Conservation (phyloP, 2,113 vertebrate genomes). For the Prinia subflava region DNA sequence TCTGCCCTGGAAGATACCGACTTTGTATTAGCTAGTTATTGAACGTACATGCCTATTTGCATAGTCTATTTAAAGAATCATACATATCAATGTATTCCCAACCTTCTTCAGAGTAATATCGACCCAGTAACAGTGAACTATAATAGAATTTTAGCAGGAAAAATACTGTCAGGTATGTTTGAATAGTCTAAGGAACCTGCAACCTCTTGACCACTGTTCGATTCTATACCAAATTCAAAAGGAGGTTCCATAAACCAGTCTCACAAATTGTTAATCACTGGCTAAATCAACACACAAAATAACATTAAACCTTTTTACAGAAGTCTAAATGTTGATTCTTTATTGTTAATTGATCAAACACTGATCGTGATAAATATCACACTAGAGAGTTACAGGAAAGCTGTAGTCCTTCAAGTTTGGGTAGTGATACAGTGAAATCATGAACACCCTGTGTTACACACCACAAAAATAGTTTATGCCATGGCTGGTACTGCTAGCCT, state of each 20-base stretch:
- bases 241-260: not conserved
- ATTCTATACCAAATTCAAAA: not conserved
- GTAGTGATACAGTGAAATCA: not conserved
- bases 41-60: not conserved
- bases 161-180: not conserved
- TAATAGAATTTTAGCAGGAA: not conserved
- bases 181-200: not conserved
- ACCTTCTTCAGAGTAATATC: not conserved
- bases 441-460: not conserved
- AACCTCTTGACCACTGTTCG: not conserved
- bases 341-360: not conserved
- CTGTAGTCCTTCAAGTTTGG: not conserved
- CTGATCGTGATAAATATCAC: not conserved
- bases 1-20: not conserved
- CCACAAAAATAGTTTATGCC: not conserved
- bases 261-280: not conserved
- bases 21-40: not conserved
- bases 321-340: not conserved
- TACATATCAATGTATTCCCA: not conserved
- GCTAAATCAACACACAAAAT: not conserved
- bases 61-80: not conserved
- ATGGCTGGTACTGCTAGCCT: not conserved
- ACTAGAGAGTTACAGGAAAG: not conserved
- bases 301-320: not conserved
- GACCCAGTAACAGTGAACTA: not conserved